Evolutionary conservation across 2,113 vertebrate species (phyloP).

Genomic region (Oophaga pumilio): DNA sequence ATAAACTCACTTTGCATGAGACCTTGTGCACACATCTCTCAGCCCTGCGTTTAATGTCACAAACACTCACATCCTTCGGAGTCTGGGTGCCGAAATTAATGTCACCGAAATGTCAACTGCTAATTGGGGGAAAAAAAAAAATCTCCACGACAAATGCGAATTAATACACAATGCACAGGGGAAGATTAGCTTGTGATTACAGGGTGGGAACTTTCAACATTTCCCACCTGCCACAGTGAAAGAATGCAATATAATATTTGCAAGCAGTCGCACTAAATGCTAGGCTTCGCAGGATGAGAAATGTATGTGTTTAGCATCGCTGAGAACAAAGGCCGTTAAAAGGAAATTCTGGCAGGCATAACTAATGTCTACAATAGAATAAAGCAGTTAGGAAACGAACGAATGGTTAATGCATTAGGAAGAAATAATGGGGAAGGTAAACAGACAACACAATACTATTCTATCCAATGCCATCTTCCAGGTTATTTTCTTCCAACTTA

Average conservation of each 20-base stretch:
- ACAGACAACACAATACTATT: background rate
- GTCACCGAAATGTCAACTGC: slow-evolving; percentile 54
- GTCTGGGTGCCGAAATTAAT: slow-evolving; percentile 54
- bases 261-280: slow-evolving; percentile 25
- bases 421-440: background rate
- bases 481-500: background rate
- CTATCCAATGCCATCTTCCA: background rate
- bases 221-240: slow-evolving; percentile 35
- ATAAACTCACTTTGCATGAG: slow-evolving; percentile 26
- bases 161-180: slow-evolving; percentile 35
- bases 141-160: slow-evolving; percentile 41
- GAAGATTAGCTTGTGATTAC: slow-evolving; percentile 38
- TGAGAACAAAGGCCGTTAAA: background rate
- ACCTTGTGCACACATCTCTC: slow-evolving; percentile 36
- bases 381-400: background rate
- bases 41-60: slow-evolving; percentile 44
- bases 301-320: background rate
- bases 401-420: background rate
- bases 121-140: slow-evolving; percentile 50
- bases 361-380: background rate
- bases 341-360: background rate
- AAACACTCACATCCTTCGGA: slow-evolving; percentile 27
- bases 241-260: slow-evolving; percentile 32
- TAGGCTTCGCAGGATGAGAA: slow-evolving; percentile 10
- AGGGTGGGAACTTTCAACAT: slow-evolving; percentile 32